Evolutionary conservation across 2,797 vertebrate species (phyloP), one percentile per base, ranked within the genome.

Genomic region (Anolis apletophallus): DNA sequence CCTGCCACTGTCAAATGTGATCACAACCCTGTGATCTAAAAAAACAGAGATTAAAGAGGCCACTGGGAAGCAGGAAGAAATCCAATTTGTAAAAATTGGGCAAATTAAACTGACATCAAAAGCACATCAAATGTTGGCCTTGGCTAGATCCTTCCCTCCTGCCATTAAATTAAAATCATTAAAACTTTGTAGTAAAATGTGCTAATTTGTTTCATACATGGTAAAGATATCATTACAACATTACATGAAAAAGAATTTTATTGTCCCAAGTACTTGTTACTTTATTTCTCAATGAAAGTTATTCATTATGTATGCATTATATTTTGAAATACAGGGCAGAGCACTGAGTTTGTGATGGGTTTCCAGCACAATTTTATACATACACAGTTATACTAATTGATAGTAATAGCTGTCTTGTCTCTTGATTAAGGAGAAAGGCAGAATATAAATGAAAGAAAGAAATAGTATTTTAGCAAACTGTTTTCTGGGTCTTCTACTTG

Each of bases 1-100:
- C 67, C 84, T 91, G 77, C 89, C 85, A 92, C 84, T 90, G 80
- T 91, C 89, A 92, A 89, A 91, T 89, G 81, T 90, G 85, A 93
- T 92, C 92, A 88, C 86, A 88, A 93, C 46, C 68, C 26, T 68
- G 52, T 83, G 90, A 94, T 93, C 81, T 85, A 61, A 88, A 84
- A 85, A 84, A 85, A 79, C 68, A 68, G 32, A 89, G 85, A 93
- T 90, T 92, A 92, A 91, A 89, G 85, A 87, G 87, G 90, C 89
- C 80, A 83, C 80, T 85, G 84, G 85, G 74, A 89, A 90, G 75
- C 84, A 2, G 32, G 64, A 93, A 93, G 84, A 91, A 90, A 91
- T 91, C 12, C 84, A 90, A 84, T 14, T 89, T 50, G 84, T 91
- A 86, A 91, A 89, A 93, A 83, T 74, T 88, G 59, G 32, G 71